These are phyloP conservation scores for Pelodiscus sinensis DNA, from an alignment of 2,113 vertebrate genomes.

Conservation along the genomic window DNA sequence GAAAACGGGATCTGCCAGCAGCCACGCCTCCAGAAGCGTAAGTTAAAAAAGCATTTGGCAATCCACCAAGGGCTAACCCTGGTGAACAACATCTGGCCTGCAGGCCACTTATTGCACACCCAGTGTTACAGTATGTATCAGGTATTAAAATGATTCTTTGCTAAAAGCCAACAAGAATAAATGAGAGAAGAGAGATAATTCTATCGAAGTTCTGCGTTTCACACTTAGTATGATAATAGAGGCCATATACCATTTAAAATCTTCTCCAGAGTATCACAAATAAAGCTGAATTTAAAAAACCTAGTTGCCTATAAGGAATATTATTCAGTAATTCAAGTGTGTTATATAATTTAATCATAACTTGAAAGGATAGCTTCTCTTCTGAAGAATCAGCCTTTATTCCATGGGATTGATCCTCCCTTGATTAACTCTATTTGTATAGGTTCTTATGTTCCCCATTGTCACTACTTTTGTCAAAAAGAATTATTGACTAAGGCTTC, in stretches of 20 bases:
- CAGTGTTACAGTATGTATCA: too few species aligned
- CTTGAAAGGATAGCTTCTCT: background rate
- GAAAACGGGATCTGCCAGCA: background rate
- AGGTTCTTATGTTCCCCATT: background rate
- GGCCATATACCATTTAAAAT: background rate
- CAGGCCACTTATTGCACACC: too few species aligned
- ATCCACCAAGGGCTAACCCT: too few species aligned
- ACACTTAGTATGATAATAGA: rapidly evolving
- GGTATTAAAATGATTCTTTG: background rate
- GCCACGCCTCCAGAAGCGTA: too few species aligned
- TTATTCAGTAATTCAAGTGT: background rate
- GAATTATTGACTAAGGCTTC: background rate
- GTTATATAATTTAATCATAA: background rate
- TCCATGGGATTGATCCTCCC: background rate
- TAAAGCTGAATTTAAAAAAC: background rate
- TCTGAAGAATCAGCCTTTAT: background rate
- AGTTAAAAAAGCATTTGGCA: too few species aligned
- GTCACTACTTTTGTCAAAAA: background rate
- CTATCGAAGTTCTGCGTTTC: background rate
- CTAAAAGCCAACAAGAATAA: background rate
- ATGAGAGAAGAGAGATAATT: background rate
- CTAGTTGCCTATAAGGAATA: background rate
- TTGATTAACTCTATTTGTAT: background rate
- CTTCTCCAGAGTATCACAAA: background rate
- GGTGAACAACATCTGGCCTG: too few species aligned